These are phyloP conservation scores for Drosophila funebris DNA, from an alignment of 1,140 invertebrate species.

Conservation along the genomic window DNA sequence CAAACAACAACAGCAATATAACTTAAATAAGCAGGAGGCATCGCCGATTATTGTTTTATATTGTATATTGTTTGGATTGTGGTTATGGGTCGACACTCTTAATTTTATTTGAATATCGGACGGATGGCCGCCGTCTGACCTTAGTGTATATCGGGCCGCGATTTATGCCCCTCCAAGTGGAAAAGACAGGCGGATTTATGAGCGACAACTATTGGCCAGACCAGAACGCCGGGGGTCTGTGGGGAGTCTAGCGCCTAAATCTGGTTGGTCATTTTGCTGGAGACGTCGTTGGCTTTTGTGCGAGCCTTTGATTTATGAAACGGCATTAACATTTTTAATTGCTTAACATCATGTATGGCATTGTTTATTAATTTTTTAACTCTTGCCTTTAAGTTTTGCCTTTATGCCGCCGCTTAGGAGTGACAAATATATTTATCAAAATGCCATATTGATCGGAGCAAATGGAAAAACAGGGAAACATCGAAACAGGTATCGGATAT, in stretches of 20 bases:
- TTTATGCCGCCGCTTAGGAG: slow-evolving; percentile 41
- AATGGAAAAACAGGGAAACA: neutral
- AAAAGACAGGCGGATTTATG: slow-evolving; percentile 72
- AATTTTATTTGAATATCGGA: slow-evolving; percentile 61
- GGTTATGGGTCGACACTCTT: slow-evolving; percentile 60
- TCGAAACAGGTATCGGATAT: slow-evolving; percentile 52
- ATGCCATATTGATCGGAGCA: slow-evolving; percentile 45
- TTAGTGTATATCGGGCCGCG: slow-evolving; percentile 40
- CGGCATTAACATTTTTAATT: slow-evolving; percentile 84
- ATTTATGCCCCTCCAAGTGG: slow-evolving; percentile 26
- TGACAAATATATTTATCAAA: slow-evolving; percentile 82
- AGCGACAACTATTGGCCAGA: slow-evolving; percentile 76
- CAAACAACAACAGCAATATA: slow-evolving; percentile 19
- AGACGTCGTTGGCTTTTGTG: too few species aligned
- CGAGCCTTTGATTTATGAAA: slow-evolving; percentile 77
- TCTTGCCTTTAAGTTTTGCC: slow-evolving; percentile 22
- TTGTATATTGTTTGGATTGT: slow-evolving; percentile 48
- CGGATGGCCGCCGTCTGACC: slow-evolving; percentile 33
- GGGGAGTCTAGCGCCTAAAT: slow-evolving; percentile 61
- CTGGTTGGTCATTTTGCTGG: slow-evolving; percentile 65
- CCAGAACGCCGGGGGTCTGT: slow-evolving; percentile 43
- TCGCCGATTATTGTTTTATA: slow-evolving; percentile 13
- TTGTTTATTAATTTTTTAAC: slow-evolving; percentile 82
- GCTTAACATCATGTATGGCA: slow-evolving; percentile 81
- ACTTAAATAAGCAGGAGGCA: slow-evolving; percentile 55